Conservation (phyloP, 2,888 invertebrate genomes). For the Drosophila putrida region DNA sequence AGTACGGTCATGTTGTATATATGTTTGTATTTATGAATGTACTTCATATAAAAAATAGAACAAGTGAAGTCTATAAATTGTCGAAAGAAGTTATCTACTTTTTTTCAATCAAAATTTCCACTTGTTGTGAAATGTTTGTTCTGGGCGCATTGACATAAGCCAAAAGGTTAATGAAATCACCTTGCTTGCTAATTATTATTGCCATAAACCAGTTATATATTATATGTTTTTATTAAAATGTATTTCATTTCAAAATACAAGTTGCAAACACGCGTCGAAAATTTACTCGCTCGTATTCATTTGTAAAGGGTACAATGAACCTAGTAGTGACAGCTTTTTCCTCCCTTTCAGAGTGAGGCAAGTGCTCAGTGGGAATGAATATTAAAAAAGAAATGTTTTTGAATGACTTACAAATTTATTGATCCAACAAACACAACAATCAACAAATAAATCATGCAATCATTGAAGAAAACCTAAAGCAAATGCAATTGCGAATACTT, state of each 20-base stretch:
- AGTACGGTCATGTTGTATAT: not conserved
- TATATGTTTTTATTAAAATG: constrained; percentile 6
- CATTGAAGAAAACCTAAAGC: not conserved
- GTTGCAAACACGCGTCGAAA: constrained; percentile 30
- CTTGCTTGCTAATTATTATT: constrained; percentile 25
- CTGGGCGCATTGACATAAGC: constrained; percentile 45
- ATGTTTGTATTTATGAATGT: not conserved
- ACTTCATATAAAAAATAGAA: not conserved
- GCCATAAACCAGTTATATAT: constrained; percentile 57
- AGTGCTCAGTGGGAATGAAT: constrained; percentile 1
- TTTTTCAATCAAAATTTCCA: constrained; percentile 27
- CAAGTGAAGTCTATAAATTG: not conserved
- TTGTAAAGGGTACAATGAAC: constrained; percentile 56
- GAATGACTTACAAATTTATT: constrained; percentile 40
- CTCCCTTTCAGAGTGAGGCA: constrained; percentile 6
- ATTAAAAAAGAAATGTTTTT: constrained; percentile 44
- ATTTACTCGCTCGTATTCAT: constrained; percentile 24
- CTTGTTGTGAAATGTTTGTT: constrained; percentile 50
- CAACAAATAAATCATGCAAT: constrained; percentile 32
- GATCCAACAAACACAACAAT: constrained; percentile 45
- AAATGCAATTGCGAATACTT: not conserved
- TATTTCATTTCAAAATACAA: constrained; percentile 32
- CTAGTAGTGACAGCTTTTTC: constrained; percentile 19
- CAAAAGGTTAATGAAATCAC: constrained; percentile 56
- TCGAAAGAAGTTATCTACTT: constrained; percentile 2